Evolutionary conservation across 2,888 invertebrate species (phyloP).

Genomic region (Caenorhabditis panamensis): DNA sequence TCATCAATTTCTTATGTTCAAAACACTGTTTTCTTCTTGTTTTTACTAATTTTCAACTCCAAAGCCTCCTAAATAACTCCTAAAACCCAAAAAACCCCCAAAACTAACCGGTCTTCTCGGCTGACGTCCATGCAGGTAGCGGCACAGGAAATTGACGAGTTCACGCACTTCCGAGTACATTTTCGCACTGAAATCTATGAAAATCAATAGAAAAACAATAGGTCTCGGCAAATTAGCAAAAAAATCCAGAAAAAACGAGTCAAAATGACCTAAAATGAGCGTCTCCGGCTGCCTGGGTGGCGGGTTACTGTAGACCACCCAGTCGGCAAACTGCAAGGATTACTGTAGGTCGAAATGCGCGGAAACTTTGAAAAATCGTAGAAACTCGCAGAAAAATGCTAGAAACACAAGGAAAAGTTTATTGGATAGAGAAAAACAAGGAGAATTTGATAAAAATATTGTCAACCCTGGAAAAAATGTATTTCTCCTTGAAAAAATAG

Average conservation of each 20-base stretch:
- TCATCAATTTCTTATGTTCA: no score
- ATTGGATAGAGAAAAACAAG: no score
- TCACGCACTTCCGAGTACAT: constrained; percentile 72
- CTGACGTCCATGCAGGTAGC: constrained; percentile 48
- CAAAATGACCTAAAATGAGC: not conserved
- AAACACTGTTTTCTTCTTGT: no score
- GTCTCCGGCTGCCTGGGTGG: constrained; percentile 4
- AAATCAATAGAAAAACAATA: constrained; percentile 4
- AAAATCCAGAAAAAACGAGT: not conserved
- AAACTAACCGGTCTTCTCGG: constrained; percentile 62
- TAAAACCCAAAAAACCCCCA: not conserved
- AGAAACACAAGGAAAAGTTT: no score
- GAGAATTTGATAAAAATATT: no score
- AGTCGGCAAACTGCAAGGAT: constrained; percentile 20
- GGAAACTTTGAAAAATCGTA: no score
- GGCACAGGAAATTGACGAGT: constrained; percentile 65
- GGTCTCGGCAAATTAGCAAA: not conserved
- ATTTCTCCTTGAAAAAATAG: no score
- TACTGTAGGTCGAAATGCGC: constrained; percentile 6
- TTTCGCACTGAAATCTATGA: constrained; percentile 6
- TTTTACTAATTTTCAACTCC: not conserved
- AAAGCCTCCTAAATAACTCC: not conserved
- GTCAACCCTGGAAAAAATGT: no score
- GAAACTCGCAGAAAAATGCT: no score
- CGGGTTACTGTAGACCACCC: constrained; percentile 27